Conservation (phyloP, 2,113 vertebrate genomes). For the Taxidea taxus region DNA sequence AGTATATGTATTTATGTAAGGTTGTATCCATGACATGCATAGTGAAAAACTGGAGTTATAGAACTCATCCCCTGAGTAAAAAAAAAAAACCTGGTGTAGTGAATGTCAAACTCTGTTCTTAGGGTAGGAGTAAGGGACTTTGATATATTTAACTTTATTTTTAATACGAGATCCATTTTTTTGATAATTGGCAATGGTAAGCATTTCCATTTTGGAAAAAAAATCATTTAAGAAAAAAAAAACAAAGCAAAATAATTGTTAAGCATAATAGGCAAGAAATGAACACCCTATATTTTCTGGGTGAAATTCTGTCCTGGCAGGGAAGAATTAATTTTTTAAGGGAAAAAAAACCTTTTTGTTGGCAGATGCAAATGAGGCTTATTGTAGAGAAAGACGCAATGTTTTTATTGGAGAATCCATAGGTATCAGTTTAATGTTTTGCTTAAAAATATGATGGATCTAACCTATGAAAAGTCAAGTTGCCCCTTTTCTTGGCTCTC, state of each 20-base stretch:
- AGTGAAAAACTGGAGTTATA: not conserved
- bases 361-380: not conserved
- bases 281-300: not conserved
- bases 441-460: not conserved
- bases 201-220: not conserved
- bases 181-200: not conserved
- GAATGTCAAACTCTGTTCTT: not conserved
- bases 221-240: not conserved
- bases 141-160: not conserved
- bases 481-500: not conserved
- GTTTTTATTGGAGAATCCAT: not conserved
- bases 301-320: not conserved
- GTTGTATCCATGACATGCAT: not conserved
- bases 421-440: slow-evolving; percentile 6
- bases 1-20: not conserved
- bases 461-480: not conserved
- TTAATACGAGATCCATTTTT: not conserved
- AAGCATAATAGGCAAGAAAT: not conserved
- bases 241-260: not conserved
- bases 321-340: not conserved
- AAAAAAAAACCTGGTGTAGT: not conserved
- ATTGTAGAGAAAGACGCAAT: not conserved
- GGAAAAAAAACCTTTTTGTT: not conserved
- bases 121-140: not conserved
- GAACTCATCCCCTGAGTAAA: not conserved